Evolutionary conservation across 1,140 invertebrate species (phyloP), one percentile per base, ranked within the genome.

Genomic region (Drosophila prosaltans): DNA sequence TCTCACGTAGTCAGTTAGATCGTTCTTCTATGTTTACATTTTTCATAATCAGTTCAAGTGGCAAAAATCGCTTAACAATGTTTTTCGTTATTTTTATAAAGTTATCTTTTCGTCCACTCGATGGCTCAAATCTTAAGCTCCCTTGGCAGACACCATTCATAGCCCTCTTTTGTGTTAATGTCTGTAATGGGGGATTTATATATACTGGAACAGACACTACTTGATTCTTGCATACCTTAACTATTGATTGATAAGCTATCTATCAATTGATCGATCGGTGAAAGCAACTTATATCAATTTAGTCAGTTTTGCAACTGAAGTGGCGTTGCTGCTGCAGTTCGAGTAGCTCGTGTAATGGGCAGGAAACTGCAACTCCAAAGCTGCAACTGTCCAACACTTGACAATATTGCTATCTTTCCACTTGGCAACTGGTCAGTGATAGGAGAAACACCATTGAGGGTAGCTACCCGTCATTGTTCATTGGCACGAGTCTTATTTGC

Each of bases 401-500:
- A 26, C 45, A 51, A 51, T 10, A 10, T 51, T 51, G 45, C 45
- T 26, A 51, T 51, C 45, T 51, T 16, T 16, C 16, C 45, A 51
- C 45, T 51, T 9, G 21, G 45, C 16, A 24, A 48, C 45, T 48
- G 45, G 45, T 51, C 45, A 51, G 45, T 9, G 24, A 26, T 51
- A 26, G 45, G 21, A 51, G 28, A 30, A 2, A 30, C 9, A 21
- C 7, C 21, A 26, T 10, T 8, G 45, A 51, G 45, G 21, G 21
- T 51, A 51, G 45, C 45, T 51, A 51, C 21, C 45, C 21, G 45
- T 51, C 21, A 51, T 51, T 51, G 45, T 51, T 51, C 45, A 51
- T 51, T 51, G 45, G 45, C 45, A 51, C 45, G 45, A 51, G 45
- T 51, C 45, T 60, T 71, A 57, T 60, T 71, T 69, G 67, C n/a